Evolutionary conservation across 2,113 vertebrate species (phyloP).

Genomic region (Podilymbus podiceps): DNA sequence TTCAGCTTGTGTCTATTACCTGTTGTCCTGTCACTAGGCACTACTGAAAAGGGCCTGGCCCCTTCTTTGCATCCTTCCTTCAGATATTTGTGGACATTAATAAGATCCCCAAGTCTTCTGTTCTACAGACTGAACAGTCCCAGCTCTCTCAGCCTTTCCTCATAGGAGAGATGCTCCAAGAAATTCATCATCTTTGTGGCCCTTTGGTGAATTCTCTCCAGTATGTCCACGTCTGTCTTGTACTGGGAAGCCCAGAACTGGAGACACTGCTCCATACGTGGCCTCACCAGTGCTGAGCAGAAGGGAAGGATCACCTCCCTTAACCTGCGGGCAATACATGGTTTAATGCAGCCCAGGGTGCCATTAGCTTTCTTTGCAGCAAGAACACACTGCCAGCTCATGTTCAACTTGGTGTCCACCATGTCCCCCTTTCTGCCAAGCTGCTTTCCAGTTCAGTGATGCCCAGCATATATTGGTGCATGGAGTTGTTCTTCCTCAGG

Average conservation of each 20-base stretch:
- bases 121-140: background rate
- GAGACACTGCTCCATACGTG: background rate
- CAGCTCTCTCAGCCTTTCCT: background rate
- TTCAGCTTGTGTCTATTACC: background rate
- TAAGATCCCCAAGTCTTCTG: background rate
- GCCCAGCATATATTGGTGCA: no score
- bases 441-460: background rate
- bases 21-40: background rate
- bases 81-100: background rate
- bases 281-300: background rate
- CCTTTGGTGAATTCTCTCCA: background rate
- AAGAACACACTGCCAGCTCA: background rate
- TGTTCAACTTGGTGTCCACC: background rate
- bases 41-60: background rate
- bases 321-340: rapidly evolving
- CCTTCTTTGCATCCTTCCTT: background rate
- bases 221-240: background rate
- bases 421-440: background rate
- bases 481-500: background rate
- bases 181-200: background rate
- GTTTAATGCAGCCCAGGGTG: background rate
- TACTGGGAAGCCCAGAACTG: background rate
- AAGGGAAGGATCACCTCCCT: background rate
- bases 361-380: background rate
- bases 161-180: no score